Evolutionary conservation across 2,888 invertebrate species (phyloP).

Genomic region (Glomeris marginata): DNA sequence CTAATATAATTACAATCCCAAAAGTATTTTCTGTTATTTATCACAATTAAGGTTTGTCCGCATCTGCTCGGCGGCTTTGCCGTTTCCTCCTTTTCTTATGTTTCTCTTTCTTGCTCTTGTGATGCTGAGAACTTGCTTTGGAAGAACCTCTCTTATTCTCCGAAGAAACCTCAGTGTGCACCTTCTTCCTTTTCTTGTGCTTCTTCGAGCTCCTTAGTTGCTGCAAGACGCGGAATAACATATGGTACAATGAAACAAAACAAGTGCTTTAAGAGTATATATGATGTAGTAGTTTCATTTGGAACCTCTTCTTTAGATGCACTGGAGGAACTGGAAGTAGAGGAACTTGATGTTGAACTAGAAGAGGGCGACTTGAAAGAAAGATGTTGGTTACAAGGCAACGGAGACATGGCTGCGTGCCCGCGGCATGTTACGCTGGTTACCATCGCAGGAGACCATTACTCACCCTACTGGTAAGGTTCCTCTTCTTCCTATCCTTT

Average conservation of each 20-base stretch:
- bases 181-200: conserved; percentile 1
- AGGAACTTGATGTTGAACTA: conserved; percentile 12
- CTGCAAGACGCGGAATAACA: neutral
- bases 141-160: neutral
- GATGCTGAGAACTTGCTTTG: neutral
- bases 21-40: neutral
- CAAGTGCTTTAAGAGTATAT: too few species aligned
- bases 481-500: conserved; percentile 9
- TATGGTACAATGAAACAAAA: too few species aligned
- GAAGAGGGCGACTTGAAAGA: conserved; percentile 18
- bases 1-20: too few species aligned
- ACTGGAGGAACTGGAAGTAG: conserved; percentile 15
- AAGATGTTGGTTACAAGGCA: conserved; percentile 1
- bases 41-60: neutral
- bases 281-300: too few species aligned
- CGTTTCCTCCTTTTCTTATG: conserved; percentile 1
- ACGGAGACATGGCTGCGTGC: neutral
- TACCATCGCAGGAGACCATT: too few species aligned
- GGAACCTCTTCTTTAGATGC: neutral
- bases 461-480: neutral
- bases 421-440: too few species aligned
- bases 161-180: conserved; percentile 2
- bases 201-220: neutral
- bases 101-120: neutral
- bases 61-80: neutral